Percentiles rank a stretch among this genome's conserved stretches.
Conservation (phyloP, 1,140 invertebrate species). For the Harlomillsia oculata region DNA sequence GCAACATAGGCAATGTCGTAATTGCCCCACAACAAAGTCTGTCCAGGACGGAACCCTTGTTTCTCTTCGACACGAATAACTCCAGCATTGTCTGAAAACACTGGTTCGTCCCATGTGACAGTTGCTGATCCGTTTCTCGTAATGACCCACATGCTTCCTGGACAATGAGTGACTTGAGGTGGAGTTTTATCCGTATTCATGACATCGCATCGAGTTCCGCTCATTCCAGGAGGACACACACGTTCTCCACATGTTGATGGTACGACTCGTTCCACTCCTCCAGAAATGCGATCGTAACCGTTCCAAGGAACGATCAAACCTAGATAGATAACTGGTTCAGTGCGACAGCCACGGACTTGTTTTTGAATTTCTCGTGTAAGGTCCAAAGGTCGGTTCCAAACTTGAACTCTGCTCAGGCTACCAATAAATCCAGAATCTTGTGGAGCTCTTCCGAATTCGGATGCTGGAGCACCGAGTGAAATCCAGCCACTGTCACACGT, state of each 20-base stretch:
- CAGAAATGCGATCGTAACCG: slow-evolving; percentile 76
- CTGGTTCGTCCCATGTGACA: slow-evolving; percentile 88
- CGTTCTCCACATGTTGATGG: slow-evolving; percentile 84
- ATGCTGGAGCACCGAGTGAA: slow-evolving; percentile 70
- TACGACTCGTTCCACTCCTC: slow-evolving; percentile 81
- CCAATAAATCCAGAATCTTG: slow-evolving; percentile 85
- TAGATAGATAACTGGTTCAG: slow-evolving; percentile 77
- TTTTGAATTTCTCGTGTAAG: slow-evolving; percentile 87
- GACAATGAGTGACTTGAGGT: slow-evolving; percentile 77
- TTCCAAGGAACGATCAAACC: slow-evolving; percentile 81
- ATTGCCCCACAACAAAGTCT: slow-evolving; percentile 82
- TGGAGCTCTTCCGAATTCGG: slow-evolving; percentile 57
- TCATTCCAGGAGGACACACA: slow-evolving; percentile 72
- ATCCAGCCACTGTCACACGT: slow-evolving; percentile 92
- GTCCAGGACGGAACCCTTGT: slow-evolving; percentile 76
- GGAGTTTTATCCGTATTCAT: slow-evolving; percentile 74
- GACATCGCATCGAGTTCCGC: slow-evolving; percentile 70
- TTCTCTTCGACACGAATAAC: slow-evolving; percentile 69
- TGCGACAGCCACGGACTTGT: slow-evolving; percentile 74
- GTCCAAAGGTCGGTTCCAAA: slow-evolving; percentile 83
- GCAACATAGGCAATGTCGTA: slow-evolving; percentile 91
- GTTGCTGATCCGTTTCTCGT: slow-evolving; percentile 81
- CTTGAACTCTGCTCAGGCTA: slow-evolving; percentile 83
- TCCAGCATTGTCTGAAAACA: slow-evolving; percentile 78
- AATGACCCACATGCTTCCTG: slow-evolving; percentile 86